Evolutionary conservation across 2,888 invertebrate genomes (phyloP), one percentile per base, ranked within the genome.

Genomic region (Agrilus cyanescens): DNA sequence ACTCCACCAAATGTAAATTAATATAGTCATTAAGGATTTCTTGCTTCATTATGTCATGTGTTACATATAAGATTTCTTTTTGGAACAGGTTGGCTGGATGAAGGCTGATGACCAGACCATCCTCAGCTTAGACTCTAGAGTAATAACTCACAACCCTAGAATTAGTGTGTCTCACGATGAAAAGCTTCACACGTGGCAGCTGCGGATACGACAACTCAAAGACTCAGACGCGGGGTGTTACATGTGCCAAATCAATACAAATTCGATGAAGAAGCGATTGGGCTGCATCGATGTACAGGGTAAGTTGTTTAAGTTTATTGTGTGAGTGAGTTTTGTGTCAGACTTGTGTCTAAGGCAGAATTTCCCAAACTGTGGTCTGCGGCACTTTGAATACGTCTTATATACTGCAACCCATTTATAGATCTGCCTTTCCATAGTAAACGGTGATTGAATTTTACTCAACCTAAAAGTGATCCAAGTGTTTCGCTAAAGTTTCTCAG

Each of bases 221-320:
- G 82, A 82, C 51, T 74, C 79, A 40, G 84, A 85, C 61, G 74
- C 81, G 45, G 84, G 83, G 7, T 84, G 83, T 57, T 85, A 85
- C 64, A 83, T 84, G 82, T 85, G 84, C 59, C 84, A 85, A 67
- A 80, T 85, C 52, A 85, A 85, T 62, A 84, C 84, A 3, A 77
- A 71, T 49, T 75, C 78, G 43, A 84, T 85, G 83, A 81, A 80
- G 67, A 84, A 80, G 56, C 80, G 82, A 63, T 72, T 80, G 43
- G 84, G 84, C 41, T 85, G 84, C 61, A 75, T 85, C 41, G 83
- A 84, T 66, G 84, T 85, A 16, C 74, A 82, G 61, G 82, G 84
- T 84, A 64, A 72, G 73, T 25, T 10, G 10, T 18, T 18, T 18
- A 18, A 18, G 5, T 18, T 18, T 18, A 18, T 18, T 18, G 5